A percentile compares a stretch with the other conserved stretches of the same genome.
Conservation (phyloP, 2,113 vertebrate genomes). For the Bubo scandiacus region DNA sequence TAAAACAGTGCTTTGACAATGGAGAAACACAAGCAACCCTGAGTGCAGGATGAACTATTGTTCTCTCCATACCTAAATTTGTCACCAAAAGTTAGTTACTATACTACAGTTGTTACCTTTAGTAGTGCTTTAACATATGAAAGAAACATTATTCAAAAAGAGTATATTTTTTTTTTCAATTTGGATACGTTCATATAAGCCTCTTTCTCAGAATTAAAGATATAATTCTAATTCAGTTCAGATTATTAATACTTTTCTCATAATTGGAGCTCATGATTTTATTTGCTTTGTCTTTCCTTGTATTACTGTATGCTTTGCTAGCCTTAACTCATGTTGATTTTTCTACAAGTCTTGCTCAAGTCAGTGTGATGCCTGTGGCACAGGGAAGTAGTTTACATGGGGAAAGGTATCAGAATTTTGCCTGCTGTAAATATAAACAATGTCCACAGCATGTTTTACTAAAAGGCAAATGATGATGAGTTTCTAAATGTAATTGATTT, state of each 20-base stretch:
- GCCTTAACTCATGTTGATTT: neutral
- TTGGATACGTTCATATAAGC: neutral
- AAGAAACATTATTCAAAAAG: neutral
- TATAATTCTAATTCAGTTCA: neutral
- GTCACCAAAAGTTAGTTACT: neutral
- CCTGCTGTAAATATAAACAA: neutral
- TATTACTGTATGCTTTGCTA: neutral
- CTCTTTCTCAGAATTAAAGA: neutral
- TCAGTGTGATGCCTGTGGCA: neutral
- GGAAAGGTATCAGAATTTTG: neutral
- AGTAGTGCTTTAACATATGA: neutral
- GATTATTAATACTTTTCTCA: neutral
- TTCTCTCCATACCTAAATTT: neutral
- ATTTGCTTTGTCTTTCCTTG: neutral
- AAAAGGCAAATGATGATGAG: neutral
- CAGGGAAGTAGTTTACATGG: neutral
- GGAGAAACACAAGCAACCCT: too few species aligned
- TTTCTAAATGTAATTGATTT: neutral
- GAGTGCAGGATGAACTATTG: too few species aligned
- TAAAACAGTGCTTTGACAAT: too few species aligned
- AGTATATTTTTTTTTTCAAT: neutral
- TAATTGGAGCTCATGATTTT: neutral
- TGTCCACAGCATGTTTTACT: neutral
- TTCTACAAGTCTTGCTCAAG: neutral
- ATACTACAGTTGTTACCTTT: neutral